These are phyloP conservation scores for Lymantria monacha DNA, from an alignment of 2,888 invertebrate genomes.

Conservation along the genomic window DNA sequence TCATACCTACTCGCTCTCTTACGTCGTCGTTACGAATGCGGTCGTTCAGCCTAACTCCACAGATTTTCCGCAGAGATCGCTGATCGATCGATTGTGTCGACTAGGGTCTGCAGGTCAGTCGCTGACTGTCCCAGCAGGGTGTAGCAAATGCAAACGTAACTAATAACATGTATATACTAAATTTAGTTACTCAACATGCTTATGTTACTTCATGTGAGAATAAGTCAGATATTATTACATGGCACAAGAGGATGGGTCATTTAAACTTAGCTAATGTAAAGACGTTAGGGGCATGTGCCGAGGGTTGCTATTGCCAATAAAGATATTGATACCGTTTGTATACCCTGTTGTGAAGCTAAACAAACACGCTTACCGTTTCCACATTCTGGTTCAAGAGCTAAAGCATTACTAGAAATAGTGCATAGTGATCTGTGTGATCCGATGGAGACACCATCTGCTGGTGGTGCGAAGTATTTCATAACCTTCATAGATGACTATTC, in stretches of 20 bases:
- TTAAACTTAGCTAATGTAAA: neutral
- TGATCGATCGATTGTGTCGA: too few species aligned
- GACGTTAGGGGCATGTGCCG: neutral
- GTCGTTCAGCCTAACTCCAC: too few species aligned
- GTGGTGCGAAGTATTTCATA: constrained; percentile 14
- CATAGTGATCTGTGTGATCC: constrained; percentile 1
- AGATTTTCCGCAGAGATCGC: too few species aligned
- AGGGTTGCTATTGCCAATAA: neutral
- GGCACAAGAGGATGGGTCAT: neutral
- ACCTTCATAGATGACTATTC: constrained; percentile 13
- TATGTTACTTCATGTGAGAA: neutral
- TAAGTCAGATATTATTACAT: neutral
- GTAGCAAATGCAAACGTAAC: neutral
- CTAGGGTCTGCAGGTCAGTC: too few species aligned
- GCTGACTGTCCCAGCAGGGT: too few species aligned
- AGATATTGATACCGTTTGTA: neutral
- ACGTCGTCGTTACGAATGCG: too few species aligned
- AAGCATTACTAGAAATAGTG: neutral
- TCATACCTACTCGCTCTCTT: too few species aligned
- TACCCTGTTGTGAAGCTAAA: neutral
- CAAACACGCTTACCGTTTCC: neutral
- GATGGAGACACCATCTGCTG: neutral
- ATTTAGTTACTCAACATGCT: neutral
- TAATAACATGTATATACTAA: neutral
- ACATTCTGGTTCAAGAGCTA: neutral